Evolutionary conservation across 23 tunicate genomes (phyloP), one percentile per base, ranked within the genome.

Genomic region (Trididemnum nubilum): DNA sequence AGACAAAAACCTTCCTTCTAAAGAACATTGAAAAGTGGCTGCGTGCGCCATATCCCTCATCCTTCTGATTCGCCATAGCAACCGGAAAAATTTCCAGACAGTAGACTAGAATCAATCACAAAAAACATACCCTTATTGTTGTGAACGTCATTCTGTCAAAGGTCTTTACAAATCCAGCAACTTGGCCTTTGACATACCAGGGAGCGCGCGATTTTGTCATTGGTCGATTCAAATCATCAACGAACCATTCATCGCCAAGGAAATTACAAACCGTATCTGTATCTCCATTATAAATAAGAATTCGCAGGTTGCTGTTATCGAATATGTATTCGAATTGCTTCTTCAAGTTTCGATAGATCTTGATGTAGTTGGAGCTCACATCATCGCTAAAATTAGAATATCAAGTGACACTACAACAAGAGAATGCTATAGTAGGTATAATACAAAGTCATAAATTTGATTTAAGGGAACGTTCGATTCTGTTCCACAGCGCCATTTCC

Each of bases 231-330:
- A 89, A 72, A 19, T 35, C 44, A 26, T 78, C 69, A 4, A 85
- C 95, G 66, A 89, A 89, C 88, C 88, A 89, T 66, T 89, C 81
- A 44, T 89, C 95, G 30, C 95, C 88, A 0, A 89, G 85, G 77
- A 89, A 89, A 75, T 89, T 89, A 50, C 95, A 89, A 32, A 80
- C 95, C 95, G 84, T 89, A 74, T 89, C 95, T 22, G 95, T 89
- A 77, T 89, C 95, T 39, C 95, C 94, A 38, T 88, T 88, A 72
- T 88, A 88, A 0, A 88, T 50, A 15, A 88, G 83, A 67, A 77
- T 67, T 26, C 85, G 74, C 2, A 89, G 49, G 35, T 79, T 44
- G 18, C 34, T 2, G 35, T 83, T 36, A 27, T 76, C 67, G 52
- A 84, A 51, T 0, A 89, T 34, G 21, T 83, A n/a, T 26, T 84